Conservation (phyloP, 2,797 vertebrate genomes). For the Phrynocephalus vlangalii region DNA sequence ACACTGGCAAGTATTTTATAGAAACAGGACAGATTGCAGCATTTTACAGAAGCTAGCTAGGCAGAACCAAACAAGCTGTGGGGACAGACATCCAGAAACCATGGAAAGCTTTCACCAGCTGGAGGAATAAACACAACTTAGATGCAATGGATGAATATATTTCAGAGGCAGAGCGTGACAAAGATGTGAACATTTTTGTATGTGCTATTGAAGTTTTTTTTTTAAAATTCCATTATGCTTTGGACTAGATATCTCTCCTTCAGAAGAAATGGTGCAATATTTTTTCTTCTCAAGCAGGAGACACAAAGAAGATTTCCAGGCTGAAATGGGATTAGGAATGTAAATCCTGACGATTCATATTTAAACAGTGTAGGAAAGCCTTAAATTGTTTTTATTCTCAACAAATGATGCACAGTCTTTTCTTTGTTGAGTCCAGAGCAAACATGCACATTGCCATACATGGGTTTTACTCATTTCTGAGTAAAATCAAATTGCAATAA, state of each 20-base stretch:
- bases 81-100: neutral
- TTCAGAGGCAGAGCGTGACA: neutral
- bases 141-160: neutral
- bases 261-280: neutral
- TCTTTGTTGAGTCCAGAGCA: no score
- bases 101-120: neutral
- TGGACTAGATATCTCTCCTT: neutral
- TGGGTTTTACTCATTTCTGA: no score
- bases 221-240: neutral
- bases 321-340: neutral
- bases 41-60: neutral
- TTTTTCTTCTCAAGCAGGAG: neutral
- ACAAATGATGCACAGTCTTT: no score
- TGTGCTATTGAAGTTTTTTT: neutral
- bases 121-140: neutral
- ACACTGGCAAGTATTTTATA: neutral
- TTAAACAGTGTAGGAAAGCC: no score
- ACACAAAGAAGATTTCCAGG: neutral
- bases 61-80: neutral
- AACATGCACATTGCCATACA: no score
- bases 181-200: neutral
- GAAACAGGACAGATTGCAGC: neutral
- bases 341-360: no score
- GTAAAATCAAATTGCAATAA: no score
- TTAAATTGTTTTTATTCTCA: no score